Conservation (phyloP, 2,888 invertebrate genomes). For the Ommatoiulus sabulosus region DNA sequence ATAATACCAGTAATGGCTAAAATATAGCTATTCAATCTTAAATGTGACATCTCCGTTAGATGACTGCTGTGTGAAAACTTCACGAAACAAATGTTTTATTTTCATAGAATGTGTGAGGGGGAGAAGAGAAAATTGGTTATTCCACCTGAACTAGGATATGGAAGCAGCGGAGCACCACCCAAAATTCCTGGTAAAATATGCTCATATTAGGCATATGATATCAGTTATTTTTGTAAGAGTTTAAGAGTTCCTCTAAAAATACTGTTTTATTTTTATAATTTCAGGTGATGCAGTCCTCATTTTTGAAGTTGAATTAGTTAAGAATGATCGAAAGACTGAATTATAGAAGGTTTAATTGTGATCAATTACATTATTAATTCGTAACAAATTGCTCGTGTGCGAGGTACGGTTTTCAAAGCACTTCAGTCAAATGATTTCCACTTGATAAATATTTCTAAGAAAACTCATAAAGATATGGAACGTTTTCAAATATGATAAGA, state of each 20-base stretch:
- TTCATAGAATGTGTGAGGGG: conserved; percentile 82
- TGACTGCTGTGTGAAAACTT: not conserved
- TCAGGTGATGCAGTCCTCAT: conserved; percentile 76
- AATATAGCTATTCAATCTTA: too few relatives aligned
- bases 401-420: not conserved
- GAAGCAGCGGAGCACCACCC: conserved; percentile 82
- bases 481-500: not conserved
- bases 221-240: not conserved
- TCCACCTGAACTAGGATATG: conserved; percentile 87
- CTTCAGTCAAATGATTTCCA: not conserved
- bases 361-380: not conserved
- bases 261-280: conserved; percentile 59
- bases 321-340: conserved; percentile 78
- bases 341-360: conserved; percentile 60
- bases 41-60: too few relatives aligned
- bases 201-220: not conserved
- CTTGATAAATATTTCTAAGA: not conserved
- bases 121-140: conserved; percentile 88
- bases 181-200: conserved; percentile 78
- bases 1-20: too few relatives aligned
- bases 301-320: conserved; percentile 84
- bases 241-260: conserved; percentile 4
- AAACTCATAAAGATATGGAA: not conserved
- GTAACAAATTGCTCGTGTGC: not conserved
- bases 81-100: conserved; percentile 42